A percentile compares a stretch with the other conserved stretches of the same genome.
phyloP scores from a whole-genome alignment of 2,113 vertebrate species.

The Triplophysa siluroides region DNA sequence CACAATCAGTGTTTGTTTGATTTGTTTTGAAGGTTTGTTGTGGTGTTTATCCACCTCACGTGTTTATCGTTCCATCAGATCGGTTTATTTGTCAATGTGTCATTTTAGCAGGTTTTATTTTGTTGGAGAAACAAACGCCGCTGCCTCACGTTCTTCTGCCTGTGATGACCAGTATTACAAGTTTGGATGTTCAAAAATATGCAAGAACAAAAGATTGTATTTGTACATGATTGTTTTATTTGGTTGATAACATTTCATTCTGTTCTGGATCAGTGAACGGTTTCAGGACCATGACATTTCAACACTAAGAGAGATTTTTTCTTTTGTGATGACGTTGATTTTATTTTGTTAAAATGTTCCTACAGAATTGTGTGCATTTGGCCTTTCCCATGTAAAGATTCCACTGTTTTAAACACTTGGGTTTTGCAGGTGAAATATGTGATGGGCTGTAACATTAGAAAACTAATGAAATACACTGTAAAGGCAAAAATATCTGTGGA shows the following conservation, averaged over 20 bases:
- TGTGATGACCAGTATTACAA: constrained; percentile 14
- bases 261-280: neutral
- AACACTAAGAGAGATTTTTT: too few relatives aligned
- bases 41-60: neutral
- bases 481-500: neutral
- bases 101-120: neutral
- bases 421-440: too few relatives aligned
- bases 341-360: neutral
- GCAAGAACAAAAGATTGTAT: constrained; percentile 44
- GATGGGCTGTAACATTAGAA: too few relatives aligned
- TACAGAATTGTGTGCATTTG: neutral
- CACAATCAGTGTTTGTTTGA: neutral
- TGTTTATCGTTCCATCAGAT: neutral
- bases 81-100: constrained; percentile 11
- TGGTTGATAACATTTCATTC: neutral
- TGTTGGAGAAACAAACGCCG: neutral
- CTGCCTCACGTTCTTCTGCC: constrained; percentile 26
- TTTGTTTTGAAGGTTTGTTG: neutral
- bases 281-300: neutral
- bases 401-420: neutral
- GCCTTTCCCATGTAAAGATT: neutral
- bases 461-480: neutral
- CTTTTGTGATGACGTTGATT: neutral
- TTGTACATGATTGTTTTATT: constrained; percentile 38
- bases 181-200: constrained; percentile 38